These are phyloP conservation scores for Mastomys coucha DNA, from an alignment of 2,113 vertebrate species.

Conservation along the genomic window DNA sequence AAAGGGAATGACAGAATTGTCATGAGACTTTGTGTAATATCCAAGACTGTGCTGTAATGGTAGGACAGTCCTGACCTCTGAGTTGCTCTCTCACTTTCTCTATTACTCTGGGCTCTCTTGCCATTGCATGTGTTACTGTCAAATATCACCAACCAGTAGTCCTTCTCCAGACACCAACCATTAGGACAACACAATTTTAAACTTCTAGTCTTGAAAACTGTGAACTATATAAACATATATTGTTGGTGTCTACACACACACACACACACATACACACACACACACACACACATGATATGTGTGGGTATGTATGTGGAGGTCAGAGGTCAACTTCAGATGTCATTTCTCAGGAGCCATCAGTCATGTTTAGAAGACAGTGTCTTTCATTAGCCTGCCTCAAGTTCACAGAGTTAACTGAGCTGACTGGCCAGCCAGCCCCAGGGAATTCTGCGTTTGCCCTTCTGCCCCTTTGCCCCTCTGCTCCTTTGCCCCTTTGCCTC, in stretches of 20 bases:
- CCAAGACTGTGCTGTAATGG: neutral
- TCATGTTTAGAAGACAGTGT: neutral
- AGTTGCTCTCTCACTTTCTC: neutral
- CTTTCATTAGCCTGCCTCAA: neutral
- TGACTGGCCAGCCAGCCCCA: neutral
- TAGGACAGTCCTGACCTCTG: too few species aligned
- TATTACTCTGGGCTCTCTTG: neutral
- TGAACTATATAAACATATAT: neutral
- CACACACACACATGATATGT: neutral
- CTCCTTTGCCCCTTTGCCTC: neutral
- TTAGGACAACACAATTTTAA: neutral
- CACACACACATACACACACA: neutral
- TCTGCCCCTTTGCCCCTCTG: neutral
- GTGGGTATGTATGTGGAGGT: neutral
- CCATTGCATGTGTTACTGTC: neutral
- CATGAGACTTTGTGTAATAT: neutral
- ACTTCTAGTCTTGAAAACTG: neutral
- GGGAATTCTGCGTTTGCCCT: neutral
- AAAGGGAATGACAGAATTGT: neutral
- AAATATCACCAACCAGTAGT: neutral
- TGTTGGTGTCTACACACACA: neutral
- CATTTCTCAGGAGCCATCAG: neutral
- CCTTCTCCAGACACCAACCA: neutral
- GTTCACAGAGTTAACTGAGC: neutral
- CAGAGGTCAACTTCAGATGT: neutral